Evolutionary conservation across 2,797 vertebrate species (phyloP).

Genomic region (Microcaecilia unicolor): DNA sequence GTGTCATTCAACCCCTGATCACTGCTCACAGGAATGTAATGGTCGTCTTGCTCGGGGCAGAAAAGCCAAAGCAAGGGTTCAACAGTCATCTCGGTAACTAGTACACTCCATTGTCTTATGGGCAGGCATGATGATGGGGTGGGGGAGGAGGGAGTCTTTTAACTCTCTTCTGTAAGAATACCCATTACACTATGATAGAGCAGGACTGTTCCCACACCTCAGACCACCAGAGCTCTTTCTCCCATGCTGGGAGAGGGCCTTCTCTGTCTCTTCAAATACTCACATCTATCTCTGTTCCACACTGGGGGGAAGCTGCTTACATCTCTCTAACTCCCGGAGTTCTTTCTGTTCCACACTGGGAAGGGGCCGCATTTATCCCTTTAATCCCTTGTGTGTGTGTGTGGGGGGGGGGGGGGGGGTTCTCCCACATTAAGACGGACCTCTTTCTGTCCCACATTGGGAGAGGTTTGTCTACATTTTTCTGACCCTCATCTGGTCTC

Average conservation of each 20-base stretch:
- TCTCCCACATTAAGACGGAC: too few species aligned
- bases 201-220: background rate
- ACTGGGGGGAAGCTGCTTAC: too few species aligned
- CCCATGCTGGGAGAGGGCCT: background rate
- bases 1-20: slow-evolving; percentile 69
- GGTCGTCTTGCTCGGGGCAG: slow-evolving; percentile 23
- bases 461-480: background rate
- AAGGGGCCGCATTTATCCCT: background rate
- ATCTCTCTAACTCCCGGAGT: background rate
- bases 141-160: too few species aligned
- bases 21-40: slow-evolving; percentile 57
- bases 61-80: slow-evolving; percentile 35
- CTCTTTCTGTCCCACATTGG: background rate
- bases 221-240: background rate
- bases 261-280: background rate
- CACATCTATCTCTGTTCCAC: too few species aligned
- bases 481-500: too few species aligned
- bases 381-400: too few species aligned
- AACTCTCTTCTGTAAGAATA: too few species aligned
- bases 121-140: too few species aligned
- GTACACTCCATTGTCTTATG: background rate
- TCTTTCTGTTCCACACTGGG: background rate
- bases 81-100: slow-evolving; percentile 19
- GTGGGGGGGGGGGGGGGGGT: too few species aligned
- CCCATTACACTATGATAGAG: too few species aligned